Base-by-base conservation (phyloP, 2,113 vertebrate genomes). In the Cichladusa arquata region DNA sequence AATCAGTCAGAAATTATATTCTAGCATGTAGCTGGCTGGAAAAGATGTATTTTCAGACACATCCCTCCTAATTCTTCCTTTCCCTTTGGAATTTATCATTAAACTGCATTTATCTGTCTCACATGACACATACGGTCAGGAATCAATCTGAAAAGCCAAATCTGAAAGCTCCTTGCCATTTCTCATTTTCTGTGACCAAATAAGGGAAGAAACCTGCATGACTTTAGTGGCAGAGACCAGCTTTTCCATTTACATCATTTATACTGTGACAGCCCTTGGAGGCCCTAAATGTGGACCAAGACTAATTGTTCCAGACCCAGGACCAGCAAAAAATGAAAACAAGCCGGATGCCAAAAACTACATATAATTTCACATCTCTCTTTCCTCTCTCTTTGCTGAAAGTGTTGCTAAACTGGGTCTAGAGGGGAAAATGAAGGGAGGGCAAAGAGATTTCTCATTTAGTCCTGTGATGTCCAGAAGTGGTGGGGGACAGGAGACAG, bases 1-100 rank as follows among this genome's bases (percentile, higher is more conserved):
- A 96, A 97, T 94, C 87, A 92, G 92, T 50, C 74, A 88, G 87
- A 95, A 92, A 91, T 34, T 13, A 87, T 34, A 91, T 88, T 91
- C 62, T 65, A 76, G 48, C 45, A 71, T 56, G 65, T 82, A 92
- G 28, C 54, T 91, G 28, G 36, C 67, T 84, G 86, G 80, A 38
- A 90, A 92, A 93, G 57, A 86, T 42, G 20, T 40, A 72, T 84
- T 90, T 95, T 96, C 78, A 81, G 34, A 69, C 28, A 86, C 18
- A 70, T 47, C 14, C 19, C 78, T 86, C 33, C 45, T 58, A 78
- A 70, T 67, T 81, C 44, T 71, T 86, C 48, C 53, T 74, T 88
- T 88, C 80, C 84, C 91, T 66, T 88, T 84, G 69, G 86, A 93
- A 96, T 91, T 86, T 84, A 84, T 85, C 76, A 70, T 81, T 90